phyloP scores from a whole-genome alignment of 2,888 invertebrate genomes.

The Mythimna loreyi region DNA sequence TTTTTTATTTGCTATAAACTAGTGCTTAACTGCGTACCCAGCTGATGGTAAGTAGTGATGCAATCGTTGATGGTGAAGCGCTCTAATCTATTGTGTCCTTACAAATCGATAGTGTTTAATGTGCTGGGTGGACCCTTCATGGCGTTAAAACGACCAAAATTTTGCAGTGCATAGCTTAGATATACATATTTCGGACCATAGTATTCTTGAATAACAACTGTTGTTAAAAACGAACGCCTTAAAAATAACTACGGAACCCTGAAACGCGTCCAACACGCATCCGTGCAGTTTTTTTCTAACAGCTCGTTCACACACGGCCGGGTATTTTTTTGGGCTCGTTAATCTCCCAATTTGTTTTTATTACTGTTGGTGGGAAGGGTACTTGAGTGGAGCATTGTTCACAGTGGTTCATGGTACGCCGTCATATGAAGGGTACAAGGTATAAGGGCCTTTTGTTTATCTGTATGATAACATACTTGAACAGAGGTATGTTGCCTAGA shows the following conservation, averaged over 20 bases:
- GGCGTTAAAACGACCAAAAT: no score
- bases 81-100: no score
- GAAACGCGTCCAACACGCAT: background rate
- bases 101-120: no score
- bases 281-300: slow-evolving; percentile 27
- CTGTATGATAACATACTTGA: background rate
- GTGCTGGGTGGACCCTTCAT: no score
- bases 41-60: no score
- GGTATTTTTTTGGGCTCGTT: slow-evolving; percentile 35
- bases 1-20: no score
- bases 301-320: slow-evolving; percentile 21
- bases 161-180: no score
- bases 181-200: background rate
- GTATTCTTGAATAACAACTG: background rate
- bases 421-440: no score
- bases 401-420: background rate
- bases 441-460: background rate
- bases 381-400: slow-evolving; percentile 8
- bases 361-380: slow-evolving; percentile 21
- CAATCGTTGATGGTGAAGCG: no score
- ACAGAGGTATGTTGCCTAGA: background rate
- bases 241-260: slow-evolving; percentile 22
- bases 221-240: slow-evolving; percentile 2
- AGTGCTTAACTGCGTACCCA: no score
- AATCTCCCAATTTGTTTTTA: slow-evolving; percentile 43